Percentiles rank a stretch among this genome's conserved stretches.
These are phyloP conservation scores for Gadopsis marmoratus DNA, from an alignment of 2,797 vertebrate species.

Conservation along the genomic window DNA sequence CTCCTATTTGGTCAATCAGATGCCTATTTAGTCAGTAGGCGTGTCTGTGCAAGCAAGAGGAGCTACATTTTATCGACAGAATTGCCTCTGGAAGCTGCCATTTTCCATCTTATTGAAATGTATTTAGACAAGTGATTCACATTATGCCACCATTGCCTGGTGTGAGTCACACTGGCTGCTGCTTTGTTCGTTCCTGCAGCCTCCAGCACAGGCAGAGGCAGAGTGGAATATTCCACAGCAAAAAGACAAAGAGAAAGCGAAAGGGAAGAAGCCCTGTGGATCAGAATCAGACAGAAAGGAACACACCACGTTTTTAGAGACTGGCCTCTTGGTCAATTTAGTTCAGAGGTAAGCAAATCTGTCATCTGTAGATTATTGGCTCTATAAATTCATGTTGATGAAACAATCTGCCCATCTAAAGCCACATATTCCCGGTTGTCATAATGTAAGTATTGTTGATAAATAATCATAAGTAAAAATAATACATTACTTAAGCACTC, in stretches of 20 bases:
- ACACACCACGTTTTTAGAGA: neutral
- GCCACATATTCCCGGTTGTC: neutral
- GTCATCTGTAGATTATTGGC: neutral
- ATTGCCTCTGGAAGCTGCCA: constrained; percentile 26
- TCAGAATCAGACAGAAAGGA: neutral
- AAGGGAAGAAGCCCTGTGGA: neutral
- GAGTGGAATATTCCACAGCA: constrained; percentile 61
- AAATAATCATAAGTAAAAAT: neutral
- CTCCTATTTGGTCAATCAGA: neutral
- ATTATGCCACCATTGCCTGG: constrained; percentile 44
- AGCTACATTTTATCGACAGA: neutral
- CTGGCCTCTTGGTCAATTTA: neutral
- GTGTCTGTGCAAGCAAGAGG: neutral
- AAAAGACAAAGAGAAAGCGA: constrained; percentile 22
- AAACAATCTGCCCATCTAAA: neutral
- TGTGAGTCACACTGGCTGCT: constrained; percentile 59
- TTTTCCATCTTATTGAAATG: constrained; percentile 38
- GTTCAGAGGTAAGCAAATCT: neutral
- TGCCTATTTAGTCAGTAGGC: neutral
- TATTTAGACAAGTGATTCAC: constrained; percentile 36
- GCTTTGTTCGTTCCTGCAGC: constrained; percentile 55
- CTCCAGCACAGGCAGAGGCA: constrained; percentile 10
- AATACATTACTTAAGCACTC: neutral
- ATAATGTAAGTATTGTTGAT: neutral
- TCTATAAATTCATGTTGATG: neutral